A percentile compares a stretch with the other conserved stretches of the same genome.
Conservation (phyloP, 2,113 vertebrate species). For the Lophotis ruficrista region DNA sequence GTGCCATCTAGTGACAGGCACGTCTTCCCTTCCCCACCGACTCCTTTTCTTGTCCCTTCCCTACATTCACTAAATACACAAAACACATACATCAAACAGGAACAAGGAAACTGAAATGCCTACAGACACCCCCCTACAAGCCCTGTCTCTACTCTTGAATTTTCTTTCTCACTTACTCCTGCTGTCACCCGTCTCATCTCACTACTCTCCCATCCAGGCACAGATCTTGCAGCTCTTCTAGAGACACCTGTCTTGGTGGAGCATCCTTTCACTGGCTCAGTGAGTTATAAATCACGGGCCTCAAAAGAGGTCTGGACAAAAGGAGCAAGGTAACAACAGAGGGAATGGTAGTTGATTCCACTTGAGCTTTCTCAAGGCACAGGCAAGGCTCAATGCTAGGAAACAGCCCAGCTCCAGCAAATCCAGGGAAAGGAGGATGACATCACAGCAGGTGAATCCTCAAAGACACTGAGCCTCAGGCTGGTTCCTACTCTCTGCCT, state of each 20-base stretch:
- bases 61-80: neutral
- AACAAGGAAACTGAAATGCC: neutral
- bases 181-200: neutral
- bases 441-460: neutral
- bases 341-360: neutral
- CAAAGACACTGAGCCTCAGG: neutral
- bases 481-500: neutral
- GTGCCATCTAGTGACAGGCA: conserved; percentile 15
- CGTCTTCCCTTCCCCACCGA: neutral
- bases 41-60: no score
- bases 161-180: neutral
- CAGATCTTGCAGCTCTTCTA: neutral
- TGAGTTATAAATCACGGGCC: neutral
- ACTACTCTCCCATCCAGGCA: neutral
- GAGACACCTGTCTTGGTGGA: neutral
- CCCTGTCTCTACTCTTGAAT: neutral
- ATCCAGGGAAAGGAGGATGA: neutral
- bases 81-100: neutral
- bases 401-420: neutral
- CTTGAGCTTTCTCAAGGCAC: neutral
- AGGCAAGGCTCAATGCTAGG: neutral
- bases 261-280: neutral
- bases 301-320: neutral
- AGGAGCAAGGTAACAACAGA: neutral
- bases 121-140: neutral